Conservation (phyloP, 2,888 invertebrate species). For the Argynnis bischoffii region DNA sequence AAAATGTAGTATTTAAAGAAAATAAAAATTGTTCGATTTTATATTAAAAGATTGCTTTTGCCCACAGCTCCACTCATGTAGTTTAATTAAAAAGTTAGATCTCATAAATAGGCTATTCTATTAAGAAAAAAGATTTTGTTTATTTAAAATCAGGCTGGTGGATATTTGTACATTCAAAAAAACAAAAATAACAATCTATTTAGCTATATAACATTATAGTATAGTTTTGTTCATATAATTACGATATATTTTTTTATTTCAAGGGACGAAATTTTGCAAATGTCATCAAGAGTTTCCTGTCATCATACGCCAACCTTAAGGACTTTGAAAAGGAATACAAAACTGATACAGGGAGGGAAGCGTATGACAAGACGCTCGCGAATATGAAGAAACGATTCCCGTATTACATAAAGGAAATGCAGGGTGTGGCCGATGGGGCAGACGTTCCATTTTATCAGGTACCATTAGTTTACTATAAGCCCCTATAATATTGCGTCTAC, state of each 20-base stretch:
- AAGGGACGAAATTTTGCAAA: conserved; percentile 91
- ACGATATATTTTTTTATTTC: neutral
- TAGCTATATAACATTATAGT: too few species aligned
- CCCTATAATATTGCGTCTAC: too few species aligned
- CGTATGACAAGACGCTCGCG: conserved; percentile 89
- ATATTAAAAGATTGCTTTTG: too few species aligned
- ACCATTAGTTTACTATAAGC: conserved; percentile 37
- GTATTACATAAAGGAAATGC: conserved; percentile 90
- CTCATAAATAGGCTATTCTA: too few species aligned
- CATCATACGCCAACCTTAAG: conserved; percentile 83
- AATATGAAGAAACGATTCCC: conserved; percentile 88
- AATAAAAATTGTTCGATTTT: too few species aligned
- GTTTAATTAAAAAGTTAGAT: too few species aligned
- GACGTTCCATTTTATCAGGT: conserved; percentile 92
- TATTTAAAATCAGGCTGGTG: too few species aligned
- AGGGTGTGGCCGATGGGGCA: conserved; percentile 93
- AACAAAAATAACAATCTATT: too few species aligned
- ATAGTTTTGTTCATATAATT: neutral
- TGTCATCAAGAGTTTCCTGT: conserved; percentile 87
- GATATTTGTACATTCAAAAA: too few species aligned
- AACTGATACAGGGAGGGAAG: conserved; percentile 85
- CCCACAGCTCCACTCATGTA: too few species aligned
- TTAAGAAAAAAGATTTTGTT: too few species aligned
- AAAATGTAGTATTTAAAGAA: too few species aligned
- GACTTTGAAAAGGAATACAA: conserved; percentile 87